Evolutionary conservation across 2,113 vertebrate species (phyloP).

Genomic region (Rostratula benghalensis): DNA sequence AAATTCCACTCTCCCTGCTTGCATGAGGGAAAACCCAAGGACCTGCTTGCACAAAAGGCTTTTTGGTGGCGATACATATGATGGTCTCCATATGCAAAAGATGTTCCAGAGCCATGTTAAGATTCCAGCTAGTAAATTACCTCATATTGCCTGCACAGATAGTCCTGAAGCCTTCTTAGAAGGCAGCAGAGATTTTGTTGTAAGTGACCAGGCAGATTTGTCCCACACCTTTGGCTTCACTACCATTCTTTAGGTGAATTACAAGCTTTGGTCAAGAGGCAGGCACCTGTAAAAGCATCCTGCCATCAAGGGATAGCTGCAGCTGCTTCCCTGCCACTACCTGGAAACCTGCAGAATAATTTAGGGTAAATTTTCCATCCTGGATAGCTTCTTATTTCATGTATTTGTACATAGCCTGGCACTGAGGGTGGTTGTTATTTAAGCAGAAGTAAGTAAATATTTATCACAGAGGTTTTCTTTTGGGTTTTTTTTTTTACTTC

Average conservation of each 20-base stretch:
- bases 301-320: not conserved
- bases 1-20: not conserved
- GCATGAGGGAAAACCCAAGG: not conserved
- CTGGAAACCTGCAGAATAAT: not conserved
- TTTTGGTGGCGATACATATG: not conserved
- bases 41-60: not conserved
- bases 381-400: not conserved
- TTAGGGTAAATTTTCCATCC: not conserved
- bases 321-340: not conserved
- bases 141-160: not conserved
- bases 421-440: not conserved
- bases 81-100: not conserved
- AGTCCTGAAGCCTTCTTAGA: not conserved
- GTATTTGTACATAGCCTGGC: not conserved
- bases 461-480: not conserved
- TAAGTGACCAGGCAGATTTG: not conserved
- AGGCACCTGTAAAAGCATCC: not conserved
- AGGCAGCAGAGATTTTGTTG: not conserved
- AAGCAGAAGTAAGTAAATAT: not conserved
- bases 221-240: not conserved
- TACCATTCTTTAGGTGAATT: not conserved
- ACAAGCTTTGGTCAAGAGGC: not conserved
- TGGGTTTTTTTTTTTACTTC: too few relatives aligned
- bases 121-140: not conserved
- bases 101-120: not conserved